Conservation (phyloP, 1,140 invertebrate genomes). For the Cydia amplana region DNA sequence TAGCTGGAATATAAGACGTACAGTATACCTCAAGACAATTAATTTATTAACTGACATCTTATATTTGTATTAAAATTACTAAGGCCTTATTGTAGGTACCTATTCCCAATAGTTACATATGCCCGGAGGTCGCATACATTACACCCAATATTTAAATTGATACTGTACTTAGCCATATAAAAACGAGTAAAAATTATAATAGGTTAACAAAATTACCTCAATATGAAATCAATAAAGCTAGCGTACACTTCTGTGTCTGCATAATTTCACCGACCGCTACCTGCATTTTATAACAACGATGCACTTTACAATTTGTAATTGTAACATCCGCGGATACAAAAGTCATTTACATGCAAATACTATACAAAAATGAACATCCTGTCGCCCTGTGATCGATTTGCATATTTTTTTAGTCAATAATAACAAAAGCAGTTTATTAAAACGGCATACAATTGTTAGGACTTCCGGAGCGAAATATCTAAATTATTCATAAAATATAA, state of each 20-base stretch:
- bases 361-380: slow-evolving; percentile 77
- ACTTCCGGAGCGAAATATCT: slow-evolving; percentile 63
- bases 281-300: slow-evolving; percentile 63
- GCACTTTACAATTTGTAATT: slow-evolving; percentile 70
- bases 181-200: no score
- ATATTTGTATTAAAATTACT: no score
- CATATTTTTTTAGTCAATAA: slow-evolving; percentile 75
- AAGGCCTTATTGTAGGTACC: no score
- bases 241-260: slow-evolving; percentile 30
- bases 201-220: slow-evolving; percentile 1
- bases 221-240: slow-evolving; percentile 25
- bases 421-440: slow-evolving; percentile 72
- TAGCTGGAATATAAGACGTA: no score
- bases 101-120: no score
- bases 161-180: no score
- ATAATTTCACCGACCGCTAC: slow-evolving; percentile 53
- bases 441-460: slow-evolving; percentile 63
- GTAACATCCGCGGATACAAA: slow-evolving; percentile 67
- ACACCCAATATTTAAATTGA: no score
- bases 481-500: slow-evolving; percentile 76
- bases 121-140: no score
- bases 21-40: no score
- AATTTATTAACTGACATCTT: no score
- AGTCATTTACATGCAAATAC: slow-evolving; percentile 77
- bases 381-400: slow-evolving; percentile 73